phyloP scores from a whole-genome alignment of 2,888 invertebrate genomes.

The Metacarcinus magister region DNA sequence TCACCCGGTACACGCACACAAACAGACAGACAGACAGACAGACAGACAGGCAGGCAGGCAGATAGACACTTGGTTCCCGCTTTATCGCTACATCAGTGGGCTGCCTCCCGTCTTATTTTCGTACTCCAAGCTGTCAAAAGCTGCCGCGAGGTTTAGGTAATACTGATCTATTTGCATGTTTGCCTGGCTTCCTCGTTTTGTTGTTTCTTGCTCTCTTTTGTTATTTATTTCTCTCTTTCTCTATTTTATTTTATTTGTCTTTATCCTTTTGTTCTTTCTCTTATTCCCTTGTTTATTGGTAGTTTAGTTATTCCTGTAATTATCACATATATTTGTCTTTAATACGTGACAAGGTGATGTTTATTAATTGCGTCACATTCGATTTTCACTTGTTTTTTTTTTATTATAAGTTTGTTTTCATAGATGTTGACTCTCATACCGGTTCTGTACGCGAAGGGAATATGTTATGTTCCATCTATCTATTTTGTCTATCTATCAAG shows the following conservation, averaged over 20 bases:
- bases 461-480: too few species aligned
- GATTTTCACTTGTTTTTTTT: background rate
- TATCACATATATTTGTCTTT: background rate
- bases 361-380: background rate
- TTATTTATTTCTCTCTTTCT: background rate
- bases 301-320: background rate
- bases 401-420: background rate
- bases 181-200: background rate
- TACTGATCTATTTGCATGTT: slow-evolving; percentile 18
- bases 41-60: background rate
- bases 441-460: background rate
- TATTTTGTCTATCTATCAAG: too few species aligned
- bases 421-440: background rate
- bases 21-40: background rate
- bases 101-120: background rate
- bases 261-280: background rate
- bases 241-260: background rate
- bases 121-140: slow-evolving; percentile 13
- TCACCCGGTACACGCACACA: background rate
- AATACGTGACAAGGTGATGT: background rate
- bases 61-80: background rate
- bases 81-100: slow-evolving; percentile 7
- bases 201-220: background rate
- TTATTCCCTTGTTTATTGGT: background rate
- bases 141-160: too few species aligned